A percentile compares a stretch with the other conserved stretches of the same genome.
Evolutionary conservation across 2,113 vertebrate species (phyloP).

Genomic region (Echinops telfairi): DNA sequence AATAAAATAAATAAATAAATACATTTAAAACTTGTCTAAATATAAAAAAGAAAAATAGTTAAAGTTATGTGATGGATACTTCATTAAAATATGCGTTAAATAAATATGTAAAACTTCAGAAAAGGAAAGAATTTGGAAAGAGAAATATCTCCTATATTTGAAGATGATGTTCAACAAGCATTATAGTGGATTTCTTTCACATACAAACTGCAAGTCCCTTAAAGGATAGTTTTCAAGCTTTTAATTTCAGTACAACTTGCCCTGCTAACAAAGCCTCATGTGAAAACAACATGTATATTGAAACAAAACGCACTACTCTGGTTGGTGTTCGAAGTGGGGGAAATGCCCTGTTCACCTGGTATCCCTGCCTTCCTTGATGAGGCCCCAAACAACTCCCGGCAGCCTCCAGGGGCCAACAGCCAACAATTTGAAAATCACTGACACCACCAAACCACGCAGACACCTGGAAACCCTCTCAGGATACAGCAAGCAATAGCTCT

Average conservation of each 20-base stretch:
- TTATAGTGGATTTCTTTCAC: background rate
- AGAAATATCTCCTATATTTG: background rate
- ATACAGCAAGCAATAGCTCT: background rate
- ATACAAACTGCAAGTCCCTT: background rate
- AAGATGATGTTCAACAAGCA: conserved; percentile 2
- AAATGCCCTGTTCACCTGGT: background rate
- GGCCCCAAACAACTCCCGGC: background rate
- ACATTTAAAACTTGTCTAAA: too few species aligned
- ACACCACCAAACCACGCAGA: background rate
- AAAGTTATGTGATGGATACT: too few species aligned
- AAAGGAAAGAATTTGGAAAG: background rate
- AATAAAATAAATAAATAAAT: too few species aligned
- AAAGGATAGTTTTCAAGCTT: conserved; percentile 26
- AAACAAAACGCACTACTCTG: background rate
- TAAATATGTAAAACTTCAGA: background rate
- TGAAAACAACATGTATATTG: background rate
- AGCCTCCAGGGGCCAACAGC: background rate
- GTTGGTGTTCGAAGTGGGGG: background rate
- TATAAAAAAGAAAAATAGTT: too few species aligned
- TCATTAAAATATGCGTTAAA: too few species aligned
- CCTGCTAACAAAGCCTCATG: background rate
- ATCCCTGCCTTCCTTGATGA: too few species aligned
- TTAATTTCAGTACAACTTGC: background rate
- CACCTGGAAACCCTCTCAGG: background rate
- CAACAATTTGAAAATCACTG: background rate